Conservation (phyloP, 92 coral and sea anemone species). For the Galaxea fascicularis region DNA sequence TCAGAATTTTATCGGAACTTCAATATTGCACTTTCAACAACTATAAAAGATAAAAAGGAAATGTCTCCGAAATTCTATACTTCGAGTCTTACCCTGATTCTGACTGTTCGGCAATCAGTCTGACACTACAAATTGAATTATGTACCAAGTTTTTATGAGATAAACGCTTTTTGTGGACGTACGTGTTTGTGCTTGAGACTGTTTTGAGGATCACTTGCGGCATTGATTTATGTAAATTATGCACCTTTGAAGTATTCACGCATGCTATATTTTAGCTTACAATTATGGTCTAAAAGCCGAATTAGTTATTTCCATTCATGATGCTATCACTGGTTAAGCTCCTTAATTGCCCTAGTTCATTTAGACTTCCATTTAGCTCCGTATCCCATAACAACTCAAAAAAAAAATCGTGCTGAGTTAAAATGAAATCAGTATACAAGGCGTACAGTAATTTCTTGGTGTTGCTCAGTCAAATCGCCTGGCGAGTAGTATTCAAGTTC, state of each 20-base stretch:
- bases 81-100: not conserved
- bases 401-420: not conserved
- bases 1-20: not conserved
- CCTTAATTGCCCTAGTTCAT: not conserved
- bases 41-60: not conserved
- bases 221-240: not conserved
- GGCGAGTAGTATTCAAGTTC: not conserved
- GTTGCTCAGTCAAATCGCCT: too few relatives aligned
- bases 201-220: not conserved
- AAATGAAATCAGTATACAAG: not conserved
- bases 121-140: not conserved
- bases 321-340: not conserved
- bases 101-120: not conserved
- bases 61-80: not conserved
- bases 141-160: not conserved
- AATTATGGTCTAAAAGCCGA: constrained; percentile 11
- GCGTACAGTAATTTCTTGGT: too few relatives aligned
- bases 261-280: not conserved
- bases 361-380: not conserved
- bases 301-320: not conserved
- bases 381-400: not conserved
- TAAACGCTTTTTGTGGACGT: not conserved
- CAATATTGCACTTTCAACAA: not conserved
- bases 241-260: not conserved
- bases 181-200: not conserved